A percentile compares a stretch with the other conserved stretches of the same genome.
Evolutionary conservation across 1,140 invertebrate genomes (phyloP).

Genomic region (Nebria ingens): DNA sequence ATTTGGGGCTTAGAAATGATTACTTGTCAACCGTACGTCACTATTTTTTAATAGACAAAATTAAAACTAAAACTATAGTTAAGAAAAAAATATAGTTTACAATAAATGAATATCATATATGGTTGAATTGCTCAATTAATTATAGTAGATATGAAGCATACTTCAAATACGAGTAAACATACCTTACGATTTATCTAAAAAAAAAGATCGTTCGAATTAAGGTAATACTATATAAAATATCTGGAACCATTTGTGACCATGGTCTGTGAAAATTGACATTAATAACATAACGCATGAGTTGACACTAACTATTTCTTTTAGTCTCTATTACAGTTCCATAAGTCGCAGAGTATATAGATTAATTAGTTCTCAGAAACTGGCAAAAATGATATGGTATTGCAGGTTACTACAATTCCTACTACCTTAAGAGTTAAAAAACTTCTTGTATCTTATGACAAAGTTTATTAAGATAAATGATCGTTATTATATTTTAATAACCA

Average conservation of each 20-base stretch:
- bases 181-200: background rate
- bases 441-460: background rate
- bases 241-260: too few relatives aligned
- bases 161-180: too few relatives aligned
- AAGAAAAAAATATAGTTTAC: too few relatives aligned
- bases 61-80: too few relatives aligned
- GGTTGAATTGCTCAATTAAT: too few relatives aligned
- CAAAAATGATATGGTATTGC: background rate
- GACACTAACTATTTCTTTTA: background rate
- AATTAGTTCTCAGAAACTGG: background rate
- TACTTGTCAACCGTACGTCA: too few relatives aligned
- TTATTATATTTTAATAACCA: conserved; percentile 1
- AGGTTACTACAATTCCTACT: background rate
- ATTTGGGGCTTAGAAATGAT: too few relatives aligned
- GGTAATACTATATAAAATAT: too few relatives aligned
- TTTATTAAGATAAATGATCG: background rate
- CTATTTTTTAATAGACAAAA: too few relatives aligned
- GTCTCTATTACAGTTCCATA: background rate
- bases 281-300: background rate
- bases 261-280: background rate
- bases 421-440: background rate
- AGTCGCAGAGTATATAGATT: background rate
- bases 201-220: background rate
- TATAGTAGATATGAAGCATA: too few relatives aligned
- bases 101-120: too few relatives aligned